Evolutionary conservation across 2,797 vertebrate genomes (phyloP).

Genomic region (Falco columbarius): DNA sequence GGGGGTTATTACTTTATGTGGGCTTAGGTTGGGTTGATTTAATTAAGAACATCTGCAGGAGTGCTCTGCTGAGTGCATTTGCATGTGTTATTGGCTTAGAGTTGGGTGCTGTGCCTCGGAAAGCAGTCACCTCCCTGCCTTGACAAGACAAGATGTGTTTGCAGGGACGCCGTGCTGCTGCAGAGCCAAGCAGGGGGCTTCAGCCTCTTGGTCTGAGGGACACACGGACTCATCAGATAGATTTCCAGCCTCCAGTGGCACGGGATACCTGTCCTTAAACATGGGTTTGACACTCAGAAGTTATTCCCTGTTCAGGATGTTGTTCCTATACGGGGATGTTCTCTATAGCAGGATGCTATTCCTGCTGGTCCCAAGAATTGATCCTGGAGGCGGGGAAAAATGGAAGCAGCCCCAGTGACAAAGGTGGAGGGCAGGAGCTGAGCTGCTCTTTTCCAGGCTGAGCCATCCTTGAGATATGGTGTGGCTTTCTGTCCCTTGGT

Average conservation of each 20-base stretch:
- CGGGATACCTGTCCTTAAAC: neutral
- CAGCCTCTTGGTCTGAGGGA: neutral
- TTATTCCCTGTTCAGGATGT: neutral
- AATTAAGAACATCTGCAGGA: slow-evolving; percentile 39
- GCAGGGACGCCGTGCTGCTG: neutral
- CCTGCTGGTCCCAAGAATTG: neutral
- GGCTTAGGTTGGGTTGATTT: neutral
- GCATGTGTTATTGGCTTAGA: neutral
- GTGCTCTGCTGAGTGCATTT: neutral
- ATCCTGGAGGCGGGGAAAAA: rapidly evolving
- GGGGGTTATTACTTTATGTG: neutral
- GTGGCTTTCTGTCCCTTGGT: rapidly evolving
- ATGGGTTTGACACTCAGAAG: rapidly evolving
- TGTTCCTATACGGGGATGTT: neutral
- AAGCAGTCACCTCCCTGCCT: neutral
- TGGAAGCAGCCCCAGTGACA: rapidly evolving
- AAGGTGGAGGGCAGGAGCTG: neutral
- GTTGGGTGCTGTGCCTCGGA: neutral
- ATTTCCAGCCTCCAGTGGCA: neutral
- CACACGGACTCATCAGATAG: too few relatives aligned
- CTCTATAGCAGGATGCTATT: rapidly evolving
- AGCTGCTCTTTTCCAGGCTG: neutral
- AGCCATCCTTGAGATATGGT: neutral
- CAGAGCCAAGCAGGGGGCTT: neutral
- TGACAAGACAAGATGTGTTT: neutral